Conservation (phyloP, 2,888 invertebrate genomes). For the Deilephila elpenor region DNA sequence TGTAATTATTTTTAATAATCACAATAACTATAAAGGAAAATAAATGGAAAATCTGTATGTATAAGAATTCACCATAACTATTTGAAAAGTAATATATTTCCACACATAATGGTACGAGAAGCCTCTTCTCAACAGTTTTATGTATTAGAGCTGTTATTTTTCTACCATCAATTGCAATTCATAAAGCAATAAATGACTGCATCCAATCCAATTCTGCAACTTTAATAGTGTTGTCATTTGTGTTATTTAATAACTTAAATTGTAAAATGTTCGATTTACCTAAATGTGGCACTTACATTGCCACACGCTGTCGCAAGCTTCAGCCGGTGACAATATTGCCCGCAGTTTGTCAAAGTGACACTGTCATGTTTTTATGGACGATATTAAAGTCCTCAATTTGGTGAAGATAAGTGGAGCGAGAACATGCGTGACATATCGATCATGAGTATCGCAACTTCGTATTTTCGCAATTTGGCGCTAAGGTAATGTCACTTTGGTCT, state of each 20-base stretch:
- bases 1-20: too few species aligned
- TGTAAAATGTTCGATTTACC: slow-evolving; percentile 39
- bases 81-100: too few species aligned
- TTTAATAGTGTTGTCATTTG: slow-evolving; percentile 47
- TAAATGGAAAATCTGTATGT: too few species aligned
- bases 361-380: slow-evolving; percentile 20
- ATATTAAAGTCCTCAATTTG: slow-evolving; percentile 17
- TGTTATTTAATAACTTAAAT: slow-evolving; percentile 48
- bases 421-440: neutral
- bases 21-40: too few species aligned
- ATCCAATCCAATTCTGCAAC: slow-evolving; percentile 45
- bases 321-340: slow-evolving; percentile 22
- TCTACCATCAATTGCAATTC: slow-evolving; percentile 39
- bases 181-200: slow-evolving; percentile 46
- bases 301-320: slow-evolving; percentile 26
- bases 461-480: neutral
- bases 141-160: too few species aligned
- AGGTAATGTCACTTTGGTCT: neutral
- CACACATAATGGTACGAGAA: too few species aligned
- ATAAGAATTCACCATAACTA: too few species aligned
- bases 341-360: slow-evolving; percentile 4
- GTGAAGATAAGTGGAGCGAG: neutral
- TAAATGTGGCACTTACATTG: slow-evolving; percentile 31
- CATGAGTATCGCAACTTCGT: neutral
- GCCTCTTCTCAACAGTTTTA: too few species aligned